Evolutionary conservation across 1,140 invertebrate species (phyloP), one percentile per base, ranked within the genome.

Genomic region (Achatina immaculata): DNA sequence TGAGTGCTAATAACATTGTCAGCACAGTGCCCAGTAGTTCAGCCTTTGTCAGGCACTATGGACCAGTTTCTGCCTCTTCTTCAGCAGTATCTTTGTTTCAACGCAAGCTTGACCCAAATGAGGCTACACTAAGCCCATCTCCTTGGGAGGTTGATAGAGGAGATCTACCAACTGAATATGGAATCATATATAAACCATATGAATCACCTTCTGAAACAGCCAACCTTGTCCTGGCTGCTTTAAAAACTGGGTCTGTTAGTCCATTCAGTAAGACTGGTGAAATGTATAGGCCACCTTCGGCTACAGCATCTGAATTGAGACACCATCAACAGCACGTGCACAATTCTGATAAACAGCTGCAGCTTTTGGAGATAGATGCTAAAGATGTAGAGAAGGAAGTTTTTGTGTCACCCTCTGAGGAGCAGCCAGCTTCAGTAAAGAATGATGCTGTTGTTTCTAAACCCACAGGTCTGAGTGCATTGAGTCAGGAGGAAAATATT

Each of bases 131-230:
- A 36, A 43, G 36, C 40, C 31, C 69, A 14, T 72, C 69, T 16
- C 14, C 69, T 28, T 72, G 69, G 69, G 69, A 72, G 38, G 69
- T 72, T 38, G 69, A 31, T 7, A 43, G 11, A 19, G 69, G 40
- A 40, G 73, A 75, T 40, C 16, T 31, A 31, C 2, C 66, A 7
- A 16, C 40, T 11, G 66, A 36, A 2, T 69, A 36, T 31, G 19
- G 34, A 4, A 69, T 69, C 34, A 16, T 69, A 14, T 4, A 31
- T n/a, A 42, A 42, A 42, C 3, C 34, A 14, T 38, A 31, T 69
- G 34, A 69, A 16, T 16, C 34, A 11, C 19, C 66, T 38, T 31
- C 16, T 36, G 19, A 36, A 7, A 69, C 11, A 31, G 14, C 34
- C 34, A 14, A 16, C 34, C 16, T 16, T 21, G 7, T 31, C 2